phyloP scores from a whole-genome alignment of 1,140 invertebrate species.

The Drosophila teissieri region DNA sequence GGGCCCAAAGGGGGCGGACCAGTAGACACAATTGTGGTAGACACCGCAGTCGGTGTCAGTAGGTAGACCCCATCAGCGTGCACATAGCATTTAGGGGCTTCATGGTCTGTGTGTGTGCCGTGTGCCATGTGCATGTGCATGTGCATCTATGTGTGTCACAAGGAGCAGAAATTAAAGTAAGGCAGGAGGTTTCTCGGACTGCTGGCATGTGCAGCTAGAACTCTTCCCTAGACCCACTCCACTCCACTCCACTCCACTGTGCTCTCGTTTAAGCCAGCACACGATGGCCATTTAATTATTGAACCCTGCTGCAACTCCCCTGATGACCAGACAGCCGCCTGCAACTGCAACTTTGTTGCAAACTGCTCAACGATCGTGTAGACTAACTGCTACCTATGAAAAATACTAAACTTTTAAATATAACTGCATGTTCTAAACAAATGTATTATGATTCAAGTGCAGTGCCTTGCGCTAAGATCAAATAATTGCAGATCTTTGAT shows the following conservation, averaged over 20 bases:
- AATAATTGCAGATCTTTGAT: too few species aligned
- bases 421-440: too few species aligned
- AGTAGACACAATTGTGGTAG: constrained; percentile 71
- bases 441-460: too few species aligned
- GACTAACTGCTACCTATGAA: constrained; percentile 10
- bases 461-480: too few species aligned
- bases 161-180: constrained; percentile 83
- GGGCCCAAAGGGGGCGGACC: not conserved
- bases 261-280: constrained; percentile 54
- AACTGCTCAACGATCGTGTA: not conserved
- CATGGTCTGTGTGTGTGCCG: constrained; percentile 13
- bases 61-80: constrained; percentile 47
- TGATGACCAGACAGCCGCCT: constrained; percentile 20
- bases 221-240: constrained; percentile 9
- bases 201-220: constrained; percentile 58
- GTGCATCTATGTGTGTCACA: constrained; percentile 78
- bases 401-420: not conserved
- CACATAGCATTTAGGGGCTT: constrained; percentile 17
- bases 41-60: constrained; percentile 65
- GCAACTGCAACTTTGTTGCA: constrained; percentile 43
- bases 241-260: constrained; percentile 26
- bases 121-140: constrained; percentile 54
- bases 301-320: constrained; percentile 15
- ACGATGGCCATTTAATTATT: constrained; percentile 78
- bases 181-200: constrained; percentile 80